A percentile compares a stretch with the other conserved stretches of the same genome.
Conservation (phyloP, 2,113 vertebrate species). For the Myotis brandtii region DNA sequence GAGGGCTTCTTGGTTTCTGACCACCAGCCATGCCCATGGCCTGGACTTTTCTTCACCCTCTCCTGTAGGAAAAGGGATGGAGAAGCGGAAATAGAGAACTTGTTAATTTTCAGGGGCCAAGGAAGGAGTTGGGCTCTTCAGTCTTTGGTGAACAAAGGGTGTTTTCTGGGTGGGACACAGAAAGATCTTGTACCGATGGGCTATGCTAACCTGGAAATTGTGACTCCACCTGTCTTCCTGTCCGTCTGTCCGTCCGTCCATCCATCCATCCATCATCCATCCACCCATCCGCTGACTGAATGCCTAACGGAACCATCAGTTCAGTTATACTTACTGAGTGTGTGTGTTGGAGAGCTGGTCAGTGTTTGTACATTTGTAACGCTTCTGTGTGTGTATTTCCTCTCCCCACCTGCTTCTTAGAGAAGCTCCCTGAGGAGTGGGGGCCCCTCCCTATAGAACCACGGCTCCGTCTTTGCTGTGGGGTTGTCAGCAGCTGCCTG, state of each 20-base stretch:
- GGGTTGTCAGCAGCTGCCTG: not conserved
- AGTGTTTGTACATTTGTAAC: not conserved
- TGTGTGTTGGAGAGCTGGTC: not conserved
- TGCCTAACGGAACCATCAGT: not conserved
- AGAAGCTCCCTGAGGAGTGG: not conserved
- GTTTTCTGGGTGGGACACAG: conserved; percentile 14
- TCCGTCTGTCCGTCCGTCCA: rapidly evolving
- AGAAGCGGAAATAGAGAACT: conserved; percentile 17
- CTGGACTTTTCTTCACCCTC: not conserved
- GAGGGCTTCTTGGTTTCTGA: not conserved
- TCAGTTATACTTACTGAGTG: not conserved
- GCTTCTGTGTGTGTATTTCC: not conserved
- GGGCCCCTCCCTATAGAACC: not conserved
- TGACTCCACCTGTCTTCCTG: not conserved
- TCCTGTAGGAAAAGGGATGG: not conserved
- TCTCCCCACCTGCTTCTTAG: conserved; percentile 22
- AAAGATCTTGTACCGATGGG: conserved; percentile 10
- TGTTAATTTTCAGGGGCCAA: conserved; percentile 26
- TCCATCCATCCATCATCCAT: not conserved
- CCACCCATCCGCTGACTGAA: not conserved
- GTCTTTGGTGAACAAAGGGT: not conserved
- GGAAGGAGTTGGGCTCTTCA: not conserved
- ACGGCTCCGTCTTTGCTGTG: not conserved
- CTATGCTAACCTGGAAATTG: not conserved
- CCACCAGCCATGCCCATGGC: not conserved